Conservation (phyloP, 1,140 invertebrate species). For the Megathymus violae region DNA sequence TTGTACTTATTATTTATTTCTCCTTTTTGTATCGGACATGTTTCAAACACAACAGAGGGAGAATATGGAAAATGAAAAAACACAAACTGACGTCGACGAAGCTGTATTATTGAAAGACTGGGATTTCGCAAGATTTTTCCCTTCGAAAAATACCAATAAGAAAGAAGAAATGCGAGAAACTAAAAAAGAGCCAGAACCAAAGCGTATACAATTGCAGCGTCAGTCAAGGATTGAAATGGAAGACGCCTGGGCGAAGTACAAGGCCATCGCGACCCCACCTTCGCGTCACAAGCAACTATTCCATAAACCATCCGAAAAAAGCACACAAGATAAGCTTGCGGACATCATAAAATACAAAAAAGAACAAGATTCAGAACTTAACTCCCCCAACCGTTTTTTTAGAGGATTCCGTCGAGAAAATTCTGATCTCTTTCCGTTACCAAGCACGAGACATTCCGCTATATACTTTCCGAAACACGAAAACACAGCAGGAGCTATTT, state of each 20-base stretch:
- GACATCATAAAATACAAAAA: slow-evolving; percentile 82
- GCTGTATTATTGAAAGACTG: slow-evolving; percentile 91
- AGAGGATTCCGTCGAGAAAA: slow-evolving; percentile 92
- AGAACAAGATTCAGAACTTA: slow-evolving; percentile 88
- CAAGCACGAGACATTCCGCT: slow-evolving; percentile 89
- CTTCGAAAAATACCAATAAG: slow-evolving; percentile 76
- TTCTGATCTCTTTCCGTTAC: slow-evolving; percentile 90
- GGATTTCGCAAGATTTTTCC: slow-evolving; percentile 93
- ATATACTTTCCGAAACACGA: slow-evolving; percentile 85
- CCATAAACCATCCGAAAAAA: slow-evolving; percentile 68
- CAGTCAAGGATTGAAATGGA: slow-evolving; percentile 75
- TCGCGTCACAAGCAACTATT: slow-evolving; percentile 70
- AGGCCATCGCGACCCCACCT: slow-evolving; percentile 76
- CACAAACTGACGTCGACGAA: slow-evolving; percentile 86
- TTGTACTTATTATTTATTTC: slow-evolving; percentile 64
- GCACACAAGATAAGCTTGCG: slow-evolving; percentile 72
- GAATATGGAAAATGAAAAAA: slow-evolving; percentile 67
- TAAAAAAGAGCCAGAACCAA: slow-evolving; percentile 69
- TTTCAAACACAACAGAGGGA: slow-evolving; percentile 75
- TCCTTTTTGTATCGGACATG: slow-evolving; percentile 76
- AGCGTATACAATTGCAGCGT: slow-evolving; percentile 67
- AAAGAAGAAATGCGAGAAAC: slow-evolving; percentile 72
- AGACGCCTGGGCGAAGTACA: slow-evolving; percentile 77
- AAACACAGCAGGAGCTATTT: slow-evolving; percentile 73
- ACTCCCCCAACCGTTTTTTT: slow-evolving; percentile 87